Evolutionary conservation across 2,888 invertebrate species (phyloP).

Genomic region (Ceriagrion tenellum): DNA sequence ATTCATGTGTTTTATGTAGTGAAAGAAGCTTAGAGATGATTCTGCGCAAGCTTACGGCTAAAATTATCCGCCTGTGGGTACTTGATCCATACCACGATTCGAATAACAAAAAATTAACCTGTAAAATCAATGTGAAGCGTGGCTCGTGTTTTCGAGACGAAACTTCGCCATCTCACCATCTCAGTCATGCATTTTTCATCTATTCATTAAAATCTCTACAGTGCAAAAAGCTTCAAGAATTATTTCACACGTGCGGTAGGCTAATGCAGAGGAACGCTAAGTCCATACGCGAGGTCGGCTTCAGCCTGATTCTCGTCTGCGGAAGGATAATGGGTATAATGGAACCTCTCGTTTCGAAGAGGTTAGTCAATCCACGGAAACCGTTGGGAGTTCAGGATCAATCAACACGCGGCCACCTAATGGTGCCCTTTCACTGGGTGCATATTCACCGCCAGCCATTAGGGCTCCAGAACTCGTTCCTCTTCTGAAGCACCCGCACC

Average conservation of each 20-base stretch:
- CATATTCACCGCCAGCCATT: neutral
- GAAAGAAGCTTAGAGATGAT: no score
- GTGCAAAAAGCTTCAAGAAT: neutral
- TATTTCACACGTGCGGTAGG: neutral
- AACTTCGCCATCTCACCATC: no score
- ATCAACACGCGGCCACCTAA: neutral
- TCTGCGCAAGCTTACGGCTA: no score
- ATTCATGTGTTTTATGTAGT: no score
- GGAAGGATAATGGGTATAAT: neutral
- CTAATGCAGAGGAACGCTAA: neutral
- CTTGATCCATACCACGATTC: no score
- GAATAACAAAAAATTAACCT: no score
- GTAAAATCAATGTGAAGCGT: no score
- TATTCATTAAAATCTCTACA: no score
- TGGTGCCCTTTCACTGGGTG: neutral
- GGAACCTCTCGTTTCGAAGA: neutral
- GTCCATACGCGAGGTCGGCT: neutral
- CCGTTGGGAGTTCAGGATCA: neutral
- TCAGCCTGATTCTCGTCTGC: neutral
- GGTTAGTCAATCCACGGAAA: neutral
- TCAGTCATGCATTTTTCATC: no score
- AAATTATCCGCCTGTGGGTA: no score
- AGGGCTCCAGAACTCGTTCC: neutral
- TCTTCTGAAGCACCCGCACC: neutral
- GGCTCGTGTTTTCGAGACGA: no score